Conservation (phyloP, 2,797 vertebrate species). For the Naso thynnoides region DNA sequence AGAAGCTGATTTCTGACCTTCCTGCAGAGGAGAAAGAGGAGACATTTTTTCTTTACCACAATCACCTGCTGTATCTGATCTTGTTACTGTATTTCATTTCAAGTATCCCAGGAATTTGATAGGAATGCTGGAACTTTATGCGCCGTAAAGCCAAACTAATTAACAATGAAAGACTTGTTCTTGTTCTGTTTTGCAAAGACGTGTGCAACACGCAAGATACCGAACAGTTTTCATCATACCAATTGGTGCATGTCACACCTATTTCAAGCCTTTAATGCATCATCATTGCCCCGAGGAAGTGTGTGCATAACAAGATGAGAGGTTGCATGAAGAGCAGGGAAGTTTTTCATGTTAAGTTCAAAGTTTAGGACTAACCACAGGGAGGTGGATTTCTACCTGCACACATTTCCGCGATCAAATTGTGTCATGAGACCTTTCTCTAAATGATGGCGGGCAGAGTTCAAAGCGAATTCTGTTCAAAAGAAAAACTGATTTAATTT, state of each 20-base stretch:
- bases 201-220: conserved; percentile 52
- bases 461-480: conserved; percentile 78
- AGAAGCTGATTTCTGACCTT: conserved; percentile 22
- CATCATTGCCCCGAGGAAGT: conserved; percentile 62
- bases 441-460: conserved; percentile 73
- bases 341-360: conserved; percentile 77
- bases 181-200: conserved; percentile 48
- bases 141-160: conserved; percentile 52
- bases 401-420: conserved; percentile 70
- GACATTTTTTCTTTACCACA: neutral
- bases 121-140: conserved; percentile 24
- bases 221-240: conserved; percentile 67
- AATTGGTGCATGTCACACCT: conserved; percentile 64
- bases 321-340: conserved; percentile 62
- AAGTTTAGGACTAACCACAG: conserved; percentile 72
- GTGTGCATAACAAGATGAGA: conserved; percentile 62
- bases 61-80: conserved; percentile 26
- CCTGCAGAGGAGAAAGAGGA: conserved; percentile 7
- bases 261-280: conserved; percentile 71
- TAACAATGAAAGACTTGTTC: conserved; percentile 48
- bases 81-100: conserved; percentile 8
- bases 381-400: conserved; percentile 72
- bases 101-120: conserved; percentile 38
- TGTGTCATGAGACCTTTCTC: conserved; percentile 77
- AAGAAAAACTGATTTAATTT: conserved; percentile 79